phyloP scores from a whole-genome alignment of 2,888 invertebrate genomes.

The Phaonia tiefii region DNA sequence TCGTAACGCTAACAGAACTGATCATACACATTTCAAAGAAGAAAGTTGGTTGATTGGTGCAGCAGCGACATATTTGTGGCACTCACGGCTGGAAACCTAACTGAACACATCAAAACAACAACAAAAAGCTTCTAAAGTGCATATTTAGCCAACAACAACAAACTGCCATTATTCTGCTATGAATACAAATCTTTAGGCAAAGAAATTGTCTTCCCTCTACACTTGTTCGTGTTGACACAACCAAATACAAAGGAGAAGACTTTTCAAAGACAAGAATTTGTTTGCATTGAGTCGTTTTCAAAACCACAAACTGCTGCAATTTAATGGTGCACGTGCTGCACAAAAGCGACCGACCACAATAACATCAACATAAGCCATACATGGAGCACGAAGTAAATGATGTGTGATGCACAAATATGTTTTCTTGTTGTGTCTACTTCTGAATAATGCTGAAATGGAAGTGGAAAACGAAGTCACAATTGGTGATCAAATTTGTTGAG shows the following conservation, averaged over 20 bases:
- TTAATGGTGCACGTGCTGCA: conserved; percentile 57
- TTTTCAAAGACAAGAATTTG: conserved; percentile 36
- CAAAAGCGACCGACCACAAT: no score
- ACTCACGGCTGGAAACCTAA: not conserved
- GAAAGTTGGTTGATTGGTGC: no score
- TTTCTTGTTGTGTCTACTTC: no score
- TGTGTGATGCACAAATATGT: not conserved
- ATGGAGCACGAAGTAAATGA: not conserved
- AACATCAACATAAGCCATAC: no score
- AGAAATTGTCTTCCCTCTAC: not conserved
- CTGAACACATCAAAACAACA: not conserved
- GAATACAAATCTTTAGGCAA: conserved; percentile 1
- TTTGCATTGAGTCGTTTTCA: conserved; percentile 56
- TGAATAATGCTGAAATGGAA: no score
- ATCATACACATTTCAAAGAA: conserved; percentile 1
- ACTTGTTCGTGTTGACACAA: not conserved
- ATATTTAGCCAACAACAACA: not conserved
- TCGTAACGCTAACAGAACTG: conserved; percentile 40
- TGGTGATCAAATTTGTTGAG: no score
- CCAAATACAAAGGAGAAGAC: conserved; percentile 17
- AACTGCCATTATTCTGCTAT: conserved; percentile 47
- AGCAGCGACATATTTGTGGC: conserved; percentile 7
- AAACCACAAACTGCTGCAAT: conserved; percentile 63
- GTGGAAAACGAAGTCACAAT: no score
- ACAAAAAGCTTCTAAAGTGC: conserved; percentile 57